phyloP scores from a whole-genome alignment of 2,113 vertebrate genomes.

The Corythornis madagascariensis region DNA sequence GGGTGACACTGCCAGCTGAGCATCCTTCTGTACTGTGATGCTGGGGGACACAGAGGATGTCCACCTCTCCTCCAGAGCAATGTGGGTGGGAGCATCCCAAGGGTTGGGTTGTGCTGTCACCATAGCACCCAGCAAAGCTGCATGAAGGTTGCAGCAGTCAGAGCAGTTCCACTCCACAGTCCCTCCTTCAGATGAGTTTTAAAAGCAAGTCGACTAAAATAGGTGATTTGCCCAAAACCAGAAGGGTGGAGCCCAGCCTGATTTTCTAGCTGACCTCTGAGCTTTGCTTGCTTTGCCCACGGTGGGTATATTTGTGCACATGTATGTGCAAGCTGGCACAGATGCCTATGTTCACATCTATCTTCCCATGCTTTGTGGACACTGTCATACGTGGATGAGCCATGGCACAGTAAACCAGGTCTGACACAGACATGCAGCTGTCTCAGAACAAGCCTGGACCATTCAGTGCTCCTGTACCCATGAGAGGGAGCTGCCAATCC shows the following conservation, averaged over 20 bases:
- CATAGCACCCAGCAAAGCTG: background rate
- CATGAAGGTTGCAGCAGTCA: background rate
- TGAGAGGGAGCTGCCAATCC: slow-evolving; percentile 52
- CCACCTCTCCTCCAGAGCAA: background rate
- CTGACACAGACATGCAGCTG: background rate
- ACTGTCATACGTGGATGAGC: background rate
- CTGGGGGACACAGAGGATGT: background rate
- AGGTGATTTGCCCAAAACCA: background rate
- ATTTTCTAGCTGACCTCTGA: background rate
- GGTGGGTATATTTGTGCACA: no score
- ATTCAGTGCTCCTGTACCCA: background rate
- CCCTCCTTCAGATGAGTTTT: background rate
- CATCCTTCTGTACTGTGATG: fast-evolving
- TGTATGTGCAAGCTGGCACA: background rate
- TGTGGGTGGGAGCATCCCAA: background rate
- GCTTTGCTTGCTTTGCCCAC: background rate
- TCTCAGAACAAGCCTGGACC: background rate
- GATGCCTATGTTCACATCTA: fast-evolving
- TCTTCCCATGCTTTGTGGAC: background rate
- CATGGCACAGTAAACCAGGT: background rate
- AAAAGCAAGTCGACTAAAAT: background rate
- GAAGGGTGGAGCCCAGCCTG: background rate
- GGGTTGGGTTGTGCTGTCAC: background rate
- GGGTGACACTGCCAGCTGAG: background rate
- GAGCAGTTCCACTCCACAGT: background rate